Conservation (phyloP, 2,113 vertebrate genomes). For the Labeo catla region DNA sequence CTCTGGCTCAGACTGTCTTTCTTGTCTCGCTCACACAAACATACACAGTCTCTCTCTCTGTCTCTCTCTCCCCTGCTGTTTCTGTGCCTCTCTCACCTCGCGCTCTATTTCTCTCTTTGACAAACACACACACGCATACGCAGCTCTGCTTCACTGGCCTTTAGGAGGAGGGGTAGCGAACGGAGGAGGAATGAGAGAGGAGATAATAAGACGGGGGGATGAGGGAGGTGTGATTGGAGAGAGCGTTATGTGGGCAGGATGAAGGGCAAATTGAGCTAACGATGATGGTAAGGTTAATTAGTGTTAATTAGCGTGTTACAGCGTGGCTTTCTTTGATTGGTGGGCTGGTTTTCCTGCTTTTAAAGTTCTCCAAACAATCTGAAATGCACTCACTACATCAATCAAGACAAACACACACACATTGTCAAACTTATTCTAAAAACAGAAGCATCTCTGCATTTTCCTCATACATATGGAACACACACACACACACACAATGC, state of each 20-base stretch:
- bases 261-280: constrained; percentile 37
- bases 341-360: neutral
- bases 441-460: neutral
- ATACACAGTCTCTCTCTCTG: constrained; percentile 44
- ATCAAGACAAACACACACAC: constrained; percentile 16
- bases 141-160: constrained; percentile 47
- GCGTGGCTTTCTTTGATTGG: constrained; percentile 36
- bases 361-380: constrained; percentile 25
- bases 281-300: constrained; percentile 55
- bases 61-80: constrained; percentile 48
- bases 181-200: constrained; percentile 46
- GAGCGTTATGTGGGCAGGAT: constrained; percentile 14
- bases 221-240: constrained; percentile 16
- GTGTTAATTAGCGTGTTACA: constrained; percentile 43
- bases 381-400: neutral
- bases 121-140: constrained; percentile 36
- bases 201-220: constrained; percentile 27
- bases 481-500: neutral
- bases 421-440: constrained; percentile 5
- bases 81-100: constrained; percentile 52
- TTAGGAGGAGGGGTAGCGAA: constrained; percentile 21
- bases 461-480: constrained; percentile 5
- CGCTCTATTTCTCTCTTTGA: constrained; percentile 48
- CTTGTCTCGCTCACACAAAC: constrained; percentile 43
- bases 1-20: constrained; percentile 22